Conservation (phyloP, 1,140 invertebrate species). For the Adoxophyes honmai region DNA sequence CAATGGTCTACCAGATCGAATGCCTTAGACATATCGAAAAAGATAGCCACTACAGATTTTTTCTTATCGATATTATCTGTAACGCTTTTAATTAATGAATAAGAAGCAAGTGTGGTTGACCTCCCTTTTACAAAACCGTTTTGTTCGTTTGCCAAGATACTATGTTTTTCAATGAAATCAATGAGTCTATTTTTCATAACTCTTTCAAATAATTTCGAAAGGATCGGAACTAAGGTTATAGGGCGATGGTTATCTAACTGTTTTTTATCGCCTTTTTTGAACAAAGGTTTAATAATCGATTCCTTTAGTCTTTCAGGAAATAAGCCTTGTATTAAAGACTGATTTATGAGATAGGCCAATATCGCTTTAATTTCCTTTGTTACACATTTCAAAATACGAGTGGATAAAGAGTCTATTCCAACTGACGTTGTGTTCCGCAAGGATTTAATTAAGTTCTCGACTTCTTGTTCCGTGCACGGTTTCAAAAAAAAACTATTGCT, state of each 20-base stretch:
- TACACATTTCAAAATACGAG: background rate
- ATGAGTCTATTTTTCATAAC: too few relatives aligned
- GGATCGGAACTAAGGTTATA: constrained; percentile 1
- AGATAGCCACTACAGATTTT: too few relatives aligned
- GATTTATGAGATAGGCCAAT: background rate
- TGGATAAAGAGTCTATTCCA: background rate
- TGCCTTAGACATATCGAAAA: too few relatives aligned
- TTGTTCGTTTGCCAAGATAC: too few relatives aligned
- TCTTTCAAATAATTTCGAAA: too few relatives aligned
- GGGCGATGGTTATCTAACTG: background rate
- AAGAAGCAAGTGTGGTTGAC: too few relatives aligned
- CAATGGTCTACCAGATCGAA: too few relatives aligned
- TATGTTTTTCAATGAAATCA: too few relatives aligned
- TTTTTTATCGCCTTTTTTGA: constrained; percentile 10
- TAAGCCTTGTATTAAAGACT: background rate
- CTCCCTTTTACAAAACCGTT: too few relatives aligned
- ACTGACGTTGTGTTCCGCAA: background rate
- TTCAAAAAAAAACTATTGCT: background rate
- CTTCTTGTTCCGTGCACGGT: background rate
- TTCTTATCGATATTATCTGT: too few relatives aligned
- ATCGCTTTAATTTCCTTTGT: background rate
- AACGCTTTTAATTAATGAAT: too few relatives aligned
- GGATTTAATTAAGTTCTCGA: background rate
- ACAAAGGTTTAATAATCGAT: constrained; percentile 3
- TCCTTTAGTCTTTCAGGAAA: constrained; percentile 12